These are phyloP conservation scores for Dysmachus trigonus DNA, from an alignment of 2,888 invertebrate species.

Conservation along the genomic window DNA sequence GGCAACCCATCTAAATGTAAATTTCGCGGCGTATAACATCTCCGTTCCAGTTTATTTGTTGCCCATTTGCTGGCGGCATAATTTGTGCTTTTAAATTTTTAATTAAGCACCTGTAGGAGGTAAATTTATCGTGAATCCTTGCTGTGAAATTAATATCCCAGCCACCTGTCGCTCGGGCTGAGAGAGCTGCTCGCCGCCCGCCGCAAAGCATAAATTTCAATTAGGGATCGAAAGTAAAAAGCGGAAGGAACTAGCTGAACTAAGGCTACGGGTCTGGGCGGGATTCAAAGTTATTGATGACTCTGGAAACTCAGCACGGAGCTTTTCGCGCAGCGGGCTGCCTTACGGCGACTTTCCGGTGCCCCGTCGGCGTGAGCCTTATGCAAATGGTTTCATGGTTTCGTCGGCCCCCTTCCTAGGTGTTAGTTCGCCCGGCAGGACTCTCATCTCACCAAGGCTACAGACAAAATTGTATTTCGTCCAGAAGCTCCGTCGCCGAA, in stretches of 20 bases:
- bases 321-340: not conserved
- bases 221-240: conserved; percentile 31
- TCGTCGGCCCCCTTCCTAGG: not conserved
- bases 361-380: not conserved
- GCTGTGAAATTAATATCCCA: not conserved
- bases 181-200: not conserved
- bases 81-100: conserved; percentile 39
- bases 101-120: conserved; percentile 38
- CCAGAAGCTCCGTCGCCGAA: not conserved
- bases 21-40: not conserved
- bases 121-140: not conserved
- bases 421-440: not conserved
- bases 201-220: conserved; percentile 36
- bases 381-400: not conserved
- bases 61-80: conserved; percentile 20
- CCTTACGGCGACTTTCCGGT: not conserved
- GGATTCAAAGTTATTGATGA: conserved; percentile 5
- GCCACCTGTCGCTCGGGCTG: conserved; percentile 6
- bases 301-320: not conserved
- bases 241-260: conserved; percentile 19
- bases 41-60: conserved; percentile 2
- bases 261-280: not conserved
- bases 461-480: not conserved
- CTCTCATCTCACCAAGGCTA: not conserved
- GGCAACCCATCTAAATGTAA: conserved; percentile 13